Base-by-base conservation (phyloP, 2,113 vertebrate species). In the Ondatra zibethicus region DNA sequence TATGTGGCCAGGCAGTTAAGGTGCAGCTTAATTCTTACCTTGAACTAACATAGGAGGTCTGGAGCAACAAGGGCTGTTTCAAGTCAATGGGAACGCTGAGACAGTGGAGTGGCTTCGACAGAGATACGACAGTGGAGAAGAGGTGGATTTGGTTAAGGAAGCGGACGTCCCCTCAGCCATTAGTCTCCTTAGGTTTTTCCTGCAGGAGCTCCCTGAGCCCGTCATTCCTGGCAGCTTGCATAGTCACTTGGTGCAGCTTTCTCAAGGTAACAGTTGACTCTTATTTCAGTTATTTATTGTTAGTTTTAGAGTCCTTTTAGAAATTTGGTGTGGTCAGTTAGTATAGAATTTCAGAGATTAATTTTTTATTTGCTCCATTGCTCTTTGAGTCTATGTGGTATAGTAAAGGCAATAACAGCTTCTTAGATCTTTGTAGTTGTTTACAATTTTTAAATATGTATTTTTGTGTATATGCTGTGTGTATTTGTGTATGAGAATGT, bases 51-150 rank as follows among this genome's bases (percentile, higher is more conserved):
- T 97, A 99, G 99, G 99, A 97, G 99, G 99, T 97, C 99, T 99
- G 99, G 99, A 99, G 98, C 98, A 99, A 98, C 99, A 99, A 98
- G 99, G 99, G 97, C 99, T 99, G 99, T 99, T 99, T 98, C 99
- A 99, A 98, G 99, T 99, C 97, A 99, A 99, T 95, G 99, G 99
- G 95, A 99, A 99, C 89, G 99, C 99, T 95, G 99, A 99, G 98
- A 99, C 99, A 39, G 99, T 99, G 98, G 99, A 99, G 98, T 99
- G 99, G 99, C 99, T 99, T 97, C 99, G 99, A 95, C 99, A 99
- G 93, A 99, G 99, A 96, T 99, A 99, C 0, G 99, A 99, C 98
- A 99, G 98, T 0, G 99, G 99, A 68, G 99, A 99, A 98, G 99
- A 99, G 98, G 99, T 99, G 98, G 99, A 99, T 98, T 99, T 99